A percentile compares a stretch with the other conserved stretches of the same genome.
phyloP scores from a whole-genome alignment of 2,113 vertebrate genomes.

The Cisticola juncidis region DNA sequence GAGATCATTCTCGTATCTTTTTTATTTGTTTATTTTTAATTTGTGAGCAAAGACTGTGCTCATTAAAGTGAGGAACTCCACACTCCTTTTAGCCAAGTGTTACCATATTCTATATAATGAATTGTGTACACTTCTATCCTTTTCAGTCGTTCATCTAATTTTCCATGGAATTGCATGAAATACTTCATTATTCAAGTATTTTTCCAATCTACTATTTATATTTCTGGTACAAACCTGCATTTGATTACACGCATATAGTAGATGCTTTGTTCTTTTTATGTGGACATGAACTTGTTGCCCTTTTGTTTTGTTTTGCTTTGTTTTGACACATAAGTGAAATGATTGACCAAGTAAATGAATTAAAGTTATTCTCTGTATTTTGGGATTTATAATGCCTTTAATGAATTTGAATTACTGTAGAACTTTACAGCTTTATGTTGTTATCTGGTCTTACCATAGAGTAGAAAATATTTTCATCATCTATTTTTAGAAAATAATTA shows the following conservation, averaged over 20 bases:
- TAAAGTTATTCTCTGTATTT: not conserved
- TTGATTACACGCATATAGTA: not conserved
- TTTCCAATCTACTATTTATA: not conserved
- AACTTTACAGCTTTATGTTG: not conserved
- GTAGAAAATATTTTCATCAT: not conserved
- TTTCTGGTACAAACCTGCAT: not conserved
- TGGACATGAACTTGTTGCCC: not conserved
- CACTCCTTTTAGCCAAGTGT: constrained; percentile 23
- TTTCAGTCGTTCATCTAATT: constrained; percentile 3
- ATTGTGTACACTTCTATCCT: not conserved
- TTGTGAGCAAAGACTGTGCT: constrained; percentile 53
- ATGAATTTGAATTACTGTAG: not conserved
- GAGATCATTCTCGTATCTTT: constrained; percentile 34
- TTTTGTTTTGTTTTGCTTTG: not conserved
- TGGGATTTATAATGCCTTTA: not conserved
- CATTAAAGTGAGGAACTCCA: constrained; percentile 43
- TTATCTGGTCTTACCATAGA: not conserved
- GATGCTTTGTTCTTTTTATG: not conserved
- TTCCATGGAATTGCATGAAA: constrained; percentile 23
- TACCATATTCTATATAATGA: constrained; percentile 32
- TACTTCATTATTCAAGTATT: constrained; percentile 18
- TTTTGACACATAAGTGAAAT: not conserved
- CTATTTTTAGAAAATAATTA: not conserved
- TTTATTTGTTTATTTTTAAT: constrained; percentile 70
- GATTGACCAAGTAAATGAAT: not conserved